These are phyloP conservation scores for Drosophila pandora DNA, from an alignment of 1,140 invertebrate species.

Conservation along the genomic window DNA sequence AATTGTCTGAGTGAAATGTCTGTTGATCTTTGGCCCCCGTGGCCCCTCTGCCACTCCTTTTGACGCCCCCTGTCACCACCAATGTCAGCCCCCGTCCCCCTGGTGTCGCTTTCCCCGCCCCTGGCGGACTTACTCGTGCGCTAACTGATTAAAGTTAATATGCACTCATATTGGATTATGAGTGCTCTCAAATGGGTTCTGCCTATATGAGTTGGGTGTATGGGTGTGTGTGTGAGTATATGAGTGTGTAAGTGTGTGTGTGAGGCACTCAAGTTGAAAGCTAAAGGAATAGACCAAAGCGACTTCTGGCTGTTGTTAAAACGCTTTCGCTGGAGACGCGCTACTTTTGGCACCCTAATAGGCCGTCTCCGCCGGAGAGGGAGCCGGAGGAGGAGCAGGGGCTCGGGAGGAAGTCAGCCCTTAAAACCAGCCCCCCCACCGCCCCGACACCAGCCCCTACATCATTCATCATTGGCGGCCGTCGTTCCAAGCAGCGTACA, in stretches of 20 bases:
- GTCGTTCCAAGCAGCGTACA: constrained; percentile 9
- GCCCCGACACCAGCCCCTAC: not conserved
- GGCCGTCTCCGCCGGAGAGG: constrained; percentile 11
- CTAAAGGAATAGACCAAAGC: constrained; percentile 49
- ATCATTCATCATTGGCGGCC: constrained; percentile 35
- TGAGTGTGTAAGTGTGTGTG: constrained; percentile 23
- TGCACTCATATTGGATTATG: constrained; percentile 68
- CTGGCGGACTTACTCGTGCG: constrained; percentile 48
- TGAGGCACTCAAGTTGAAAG: constrained; percentile 70
- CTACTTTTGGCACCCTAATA: constrained; percentile 49
- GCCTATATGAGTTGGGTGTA: not conserved
- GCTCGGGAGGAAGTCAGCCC: not conserved
- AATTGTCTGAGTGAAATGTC: constrained; percentile 69
- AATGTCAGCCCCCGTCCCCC: not conserved
- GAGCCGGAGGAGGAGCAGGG: not conserved
- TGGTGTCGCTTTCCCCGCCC: not conserved
- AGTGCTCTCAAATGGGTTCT: constrained; percentile 58
- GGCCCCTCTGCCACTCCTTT: not conserved
- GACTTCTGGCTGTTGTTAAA: constrained; percentile 27
- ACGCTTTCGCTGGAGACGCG: constrained; percentile 46
- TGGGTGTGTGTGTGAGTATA: not conserved
- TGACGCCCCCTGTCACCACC: not conserved
- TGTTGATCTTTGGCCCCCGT: constrained; percentile 30
- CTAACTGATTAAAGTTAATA: constrained; percentile 79
- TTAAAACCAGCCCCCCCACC: not conserved